Evolutionary conservation across 2,888 invertebrate genomes (phyloP).

Genomic region (Argyresthia goedartella): DNA sequence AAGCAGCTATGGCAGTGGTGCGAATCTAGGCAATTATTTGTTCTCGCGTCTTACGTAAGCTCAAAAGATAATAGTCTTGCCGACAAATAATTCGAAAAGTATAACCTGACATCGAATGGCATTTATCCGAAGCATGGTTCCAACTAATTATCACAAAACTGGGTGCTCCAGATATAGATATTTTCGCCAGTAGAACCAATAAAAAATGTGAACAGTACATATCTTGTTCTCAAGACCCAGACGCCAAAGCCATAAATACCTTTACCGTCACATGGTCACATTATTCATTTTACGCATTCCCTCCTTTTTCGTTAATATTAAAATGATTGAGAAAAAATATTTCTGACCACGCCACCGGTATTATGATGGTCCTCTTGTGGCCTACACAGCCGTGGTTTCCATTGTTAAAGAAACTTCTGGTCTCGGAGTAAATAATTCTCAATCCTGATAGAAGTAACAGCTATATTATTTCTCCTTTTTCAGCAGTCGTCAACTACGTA

Average conservation of each 20-base stretch:
- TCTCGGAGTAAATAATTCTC: too few relatives aligned
- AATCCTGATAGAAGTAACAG: too few relatives aligned
- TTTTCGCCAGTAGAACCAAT: slow-evolving; percentile 7
- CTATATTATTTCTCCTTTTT: too few relatives aligned
- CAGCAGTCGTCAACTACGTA: too few relatives aligned
- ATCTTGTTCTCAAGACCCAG: slow-evolving; percentile 12
- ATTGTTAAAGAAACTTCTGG: too few relatives aligned
- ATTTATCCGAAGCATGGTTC: background rate
- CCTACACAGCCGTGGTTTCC: too few relatives aligned
- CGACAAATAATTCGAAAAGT: slow-evolving; percentile 1
- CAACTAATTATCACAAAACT: background rate
- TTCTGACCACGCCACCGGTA: slow-evolving; percentile 12
- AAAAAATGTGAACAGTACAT: slow-evolving; percentile 10
- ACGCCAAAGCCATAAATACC: too few relatives aligned
- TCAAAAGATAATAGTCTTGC: slow-evolving; percentile 5
- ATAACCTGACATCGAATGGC: slow-evolving; percentile 3
- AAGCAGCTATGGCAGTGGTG: slow-evolving; percentile 4
- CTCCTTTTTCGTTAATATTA: slow-evolving; percentile 12
- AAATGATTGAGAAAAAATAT: slow-evolving; percentile 13
- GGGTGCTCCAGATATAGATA: slow-evolving; percentile 7
- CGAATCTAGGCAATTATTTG: background rate
- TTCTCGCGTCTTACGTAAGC: slow-evolving; percentile 5
- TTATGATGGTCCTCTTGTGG: too few relatives aligned
- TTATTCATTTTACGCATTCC: slow-evolving; percentile 16
- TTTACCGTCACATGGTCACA: slow-evolving; percentile 16